phyloP scores from a whole-genome alignment of 2,113 vertebrate species.

The Accipiter cooperii region DNA sequence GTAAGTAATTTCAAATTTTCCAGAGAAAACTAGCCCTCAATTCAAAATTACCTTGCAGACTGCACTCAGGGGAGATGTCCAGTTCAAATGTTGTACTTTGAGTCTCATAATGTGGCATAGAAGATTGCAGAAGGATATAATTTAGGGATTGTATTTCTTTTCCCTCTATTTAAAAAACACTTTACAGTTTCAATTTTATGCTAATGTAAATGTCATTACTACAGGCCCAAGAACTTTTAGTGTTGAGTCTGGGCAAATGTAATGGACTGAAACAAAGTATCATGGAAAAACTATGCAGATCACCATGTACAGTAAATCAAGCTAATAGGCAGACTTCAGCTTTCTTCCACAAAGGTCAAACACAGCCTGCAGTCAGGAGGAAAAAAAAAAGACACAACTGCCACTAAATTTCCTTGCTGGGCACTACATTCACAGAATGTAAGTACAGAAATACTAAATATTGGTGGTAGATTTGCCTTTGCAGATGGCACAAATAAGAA shows the following conservation, averaged over 20 bases:
- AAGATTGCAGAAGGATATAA: not conserved
- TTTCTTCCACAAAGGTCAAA: conserved; percentile 1
- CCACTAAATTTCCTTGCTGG: too few relatives aligned
- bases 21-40: not conserved
- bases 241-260: conserved; percentile 18
- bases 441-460: not conserved
- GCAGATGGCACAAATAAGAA: not conserved
- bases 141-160: not conserved
- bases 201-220: conserved; percentile 12
- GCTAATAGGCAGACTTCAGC: conserved; percentile 46
- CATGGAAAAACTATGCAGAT: conserved; percentile 69
- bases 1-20: conserved; percentile 1
- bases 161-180: not conserved
- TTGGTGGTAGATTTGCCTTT: not conserved
- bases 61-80: not conserved
- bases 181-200: conserved; percentile 18
- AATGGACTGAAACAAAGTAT: conserved; percentile 67
- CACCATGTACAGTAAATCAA: conserved; percentile 46
- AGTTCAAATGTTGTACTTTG: not conserved
- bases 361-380: not conserved
- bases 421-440: not conserved
- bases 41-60: not conserved
- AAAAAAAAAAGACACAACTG: too few relatives aligned
- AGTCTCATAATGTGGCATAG: not conserved
- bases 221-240: conserved; percentile 12